Base-by-base conservation (phyloP, 2,888 invertebrate species). In the Campoplex nolae region DNA sequence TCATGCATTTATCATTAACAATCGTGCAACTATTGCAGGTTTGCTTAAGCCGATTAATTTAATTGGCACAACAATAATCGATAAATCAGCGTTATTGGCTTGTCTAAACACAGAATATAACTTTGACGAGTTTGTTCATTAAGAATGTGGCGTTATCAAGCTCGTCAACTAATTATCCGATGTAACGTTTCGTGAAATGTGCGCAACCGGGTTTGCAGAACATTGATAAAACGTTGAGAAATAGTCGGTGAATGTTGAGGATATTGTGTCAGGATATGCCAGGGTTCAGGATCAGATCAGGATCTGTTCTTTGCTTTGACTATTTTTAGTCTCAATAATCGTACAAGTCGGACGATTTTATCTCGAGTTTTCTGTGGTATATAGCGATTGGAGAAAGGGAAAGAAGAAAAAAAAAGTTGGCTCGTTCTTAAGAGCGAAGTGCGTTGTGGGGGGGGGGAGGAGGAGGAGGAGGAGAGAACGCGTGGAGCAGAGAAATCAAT, bases 401-500 rank as follows among this genome's bases (percentile, higher is more conserved):
- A 23, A 23, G 23, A 23, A 0, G 23, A 23, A 51, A 28, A 62
- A 77, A 70, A 70, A 68, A 68, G 51, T 54, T 68, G 74, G 74
- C 70, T 76, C 35, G 82, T 70, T 79, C 70, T 68, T 70, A 74
- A 79, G 70, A 42, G 74, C 45, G 62, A 70, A 51, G 71, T 35
- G 48, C 70, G 82, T 58, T 8, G 70, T 48, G 38, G 38, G 1
- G 6, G 38, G 38, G 0, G 23, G 23, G 23, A 23, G 23, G 23
- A 23, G 1, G 6, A 1, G 38, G 0, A 0, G 23, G 23, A 23
- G 23, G 23, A 23, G 23, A 23, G 23, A 23, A 23, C 4, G n/a
- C 48, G 84, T 13, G 70, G 68, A 54, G 45, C 35, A 82, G 93
- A 92, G 93, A 92, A 94, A 94, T 94, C 94, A 94, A 94, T 94